Conservation (phyloP, 2,113 vertebrate species). For the Hassar affinis region DNA sequence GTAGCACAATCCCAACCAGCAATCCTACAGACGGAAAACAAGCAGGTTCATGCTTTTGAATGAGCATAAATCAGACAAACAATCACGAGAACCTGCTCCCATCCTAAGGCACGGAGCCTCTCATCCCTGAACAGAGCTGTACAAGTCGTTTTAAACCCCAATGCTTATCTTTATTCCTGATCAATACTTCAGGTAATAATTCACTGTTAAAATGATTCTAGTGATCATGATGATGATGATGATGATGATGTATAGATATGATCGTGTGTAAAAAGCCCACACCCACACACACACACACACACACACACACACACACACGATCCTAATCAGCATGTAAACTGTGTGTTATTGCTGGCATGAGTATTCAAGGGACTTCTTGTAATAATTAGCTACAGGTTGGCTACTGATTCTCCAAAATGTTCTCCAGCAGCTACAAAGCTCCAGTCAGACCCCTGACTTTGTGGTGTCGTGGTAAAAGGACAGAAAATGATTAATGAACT, state of each 20-base stretch:
- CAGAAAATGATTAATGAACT: background rate
- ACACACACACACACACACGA: too few relatives aligned
- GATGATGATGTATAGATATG: background rate
- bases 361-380: background rate
- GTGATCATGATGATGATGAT: too few relatives aligned
- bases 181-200: too few relatives aligned
- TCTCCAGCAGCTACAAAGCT: background rate
- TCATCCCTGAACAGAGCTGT: background rate
- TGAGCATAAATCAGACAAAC: background rate
- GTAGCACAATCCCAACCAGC: conserved; percentile 88
- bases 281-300: too few relatives aligned
- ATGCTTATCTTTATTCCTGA: too few relatives aligned
- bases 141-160: background rate
- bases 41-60: background rate
- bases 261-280: too few relatives aligned
- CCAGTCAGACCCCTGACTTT: background rate
- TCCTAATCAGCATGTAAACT: background rate
- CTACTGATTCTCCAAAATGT: background rate
- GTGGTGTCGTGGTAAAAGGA: background rate
- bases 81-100: too few relatives aligned
- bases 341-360: background rate
- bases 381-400: background rate
- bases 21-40: conserved; percentile 73
- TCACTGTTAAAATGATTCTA: too few relatives aligned
- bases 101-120: too few relatives aligned